Conservation (phyloP, 1,140 invertebrate species). For the Ganaspis sp. region DNA sequence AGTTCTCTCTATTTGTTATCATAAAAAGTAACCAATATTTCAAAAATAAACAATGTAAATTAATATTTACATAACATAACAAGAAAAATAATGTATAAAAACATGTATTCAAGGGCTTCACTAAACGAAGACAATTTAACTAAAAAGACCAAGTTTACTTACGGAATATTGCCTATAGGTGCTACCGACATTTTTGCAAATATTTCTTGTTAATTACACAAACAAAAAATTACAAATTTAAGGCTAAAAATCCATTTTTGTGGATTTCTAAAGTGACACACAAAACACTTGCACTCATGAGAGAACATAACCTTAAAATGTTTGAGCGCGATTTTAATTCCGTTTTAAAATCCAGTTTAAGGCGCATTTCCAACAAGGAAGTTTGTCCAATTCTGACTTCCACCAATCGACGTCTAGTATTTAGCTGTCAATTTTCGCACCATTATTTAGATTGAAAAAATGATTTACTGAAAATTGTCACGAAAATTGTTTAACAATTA, state of each 20-base stretch:
- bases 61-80: slow-evolving; percentile 18
- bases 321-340: neutral
- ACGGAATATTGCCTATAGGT: slow-evolving; percentile 66
- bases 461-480: no score
- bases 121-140: slow-evolving; percentile 29
- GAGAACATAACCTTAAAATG: neutral
- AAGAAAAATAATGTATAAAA: neutral
- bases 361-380: neutral
- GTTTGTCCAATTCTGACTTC: no score
- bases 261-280: neutral
- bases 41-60: no score
- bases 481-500: no score
- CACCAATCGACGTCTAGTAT: no score
- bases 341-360: neutral
- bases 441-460: no score
- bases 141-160: slow-evolving; percentile 48
- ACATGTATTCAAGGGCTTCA: slow-evolving; percentile 26
- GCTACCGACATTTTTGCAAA: slow-evolving; percentile 54
- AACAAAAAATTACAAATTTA: slow-evolving; percentile 15
- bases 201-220: neutral
- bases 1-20: no score
- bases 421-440: no score
- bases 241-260: neutral
- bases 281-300: neutral
- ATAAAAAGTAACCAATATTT: no score